These are phyloP conservation scores for Hyperoplus lanceolatus DNA, from an alignment of 2,797 vertebrate genomes.

Conservation along the genomic window DNA sequence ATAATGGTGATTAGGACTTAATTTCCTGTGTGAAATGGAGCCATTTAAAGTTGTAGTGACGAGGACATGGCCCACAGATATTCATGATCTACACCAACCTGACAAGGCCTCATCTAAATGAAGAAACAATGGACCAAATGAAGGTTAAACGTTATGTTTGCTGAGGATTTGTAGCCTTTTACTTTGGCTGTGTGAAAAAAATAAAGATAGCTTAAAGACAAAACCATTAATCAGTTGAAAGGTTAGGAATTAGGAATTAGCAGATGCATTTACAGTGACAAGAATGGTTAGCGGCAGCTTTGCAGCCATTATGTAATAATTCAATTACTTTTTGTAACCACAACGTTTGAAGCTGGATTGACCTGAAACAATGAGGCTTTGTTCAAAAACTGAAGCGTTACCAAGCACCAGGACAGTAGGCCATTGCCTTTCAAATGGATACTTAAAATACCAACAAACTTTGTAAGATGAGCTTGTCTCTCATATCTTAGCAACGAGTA, in stretches of 20 bases:
- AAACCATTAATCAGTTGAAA: neutral
- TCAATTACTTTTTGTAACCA: constrained; percentile 5
- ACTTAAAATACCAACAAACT: constrained; percentile 2
- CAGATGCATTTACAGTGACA: neutral
- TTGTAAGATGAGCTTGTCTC: constrained; percentile 48
- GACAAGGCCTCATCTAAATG: neutral
- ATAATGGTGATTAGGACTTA: neutral
- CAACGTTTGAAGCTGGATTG: constrained; percentile 14
- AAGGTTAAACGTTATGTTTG: neutral
- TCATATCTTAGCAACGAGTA: constrained; percentile 35
- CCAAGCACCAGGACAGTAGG: constrained; percentile 43
- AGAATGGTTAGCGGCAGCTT: neutral
- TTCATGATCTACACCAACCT: neutral
- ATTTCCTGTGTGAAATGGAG: neutral
- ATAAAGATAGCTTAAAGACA: too few species aligned
- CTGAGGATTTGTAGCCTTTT: neutral
- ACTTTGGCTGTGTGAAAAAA: neutral
- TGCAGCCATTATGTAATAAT: neutral
- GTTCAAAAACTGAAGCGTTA: constrained; percentile 40
- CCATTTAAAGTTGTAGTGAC: neutral
- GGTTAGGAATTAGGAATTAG: neutral
- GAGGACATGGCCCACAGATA: neutral
- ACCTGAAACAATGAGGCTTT: constrained; percentile 41
- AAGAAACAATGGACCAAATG: neutral
- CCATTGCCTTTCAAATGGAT: constrained; percentile 37